phyloP scores from a whole-genome alignment of 1,140 invertebrate genomes.

The Ips typographus region DNA sequence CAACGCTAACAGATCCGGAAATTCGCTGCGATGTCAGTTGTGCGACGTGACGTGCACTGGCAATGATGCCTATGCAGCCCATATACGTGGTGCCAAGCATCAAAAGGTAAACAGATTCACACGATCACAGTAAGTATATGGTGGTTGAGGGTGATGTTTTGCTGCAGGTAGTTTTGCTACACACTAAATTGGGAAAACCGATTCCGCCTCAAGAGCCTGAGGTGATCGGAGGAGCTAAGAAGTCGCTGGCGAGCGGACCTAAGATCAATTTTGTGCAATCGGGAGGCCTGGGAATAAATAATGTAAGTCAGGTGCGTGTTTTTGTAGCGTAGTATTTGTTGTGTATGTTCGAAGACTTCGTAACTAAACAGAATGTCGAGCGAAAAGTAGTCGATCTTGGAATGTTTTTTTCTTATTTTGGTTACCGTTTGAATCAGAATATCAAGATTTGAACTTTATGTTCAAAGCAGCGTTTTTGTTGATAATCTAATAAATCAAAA shows the following conservation, averaged over 20 bases:
- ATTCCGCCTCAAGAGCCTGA: constrained; percentile 95
- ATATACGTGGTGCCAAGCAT: constrained; percentile 96
- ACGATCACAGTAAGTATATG: too few species aligned
- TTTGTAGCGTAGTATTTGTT: neutral
- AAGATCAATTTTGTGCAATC: constrained; percentile 91
- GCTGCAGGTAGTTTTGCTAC: constrained; percentile 76
- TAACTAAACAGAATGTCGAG: too few species aligned
- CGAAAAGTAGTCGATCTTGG: too few species aligned
- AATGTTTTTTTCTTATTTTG: too few species aligned
- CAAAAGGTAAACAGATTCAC: constrained; percentile 70
- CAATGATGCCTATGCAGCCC: constrained; percentile 95
- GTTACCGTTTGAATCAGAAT: too few species aligned
- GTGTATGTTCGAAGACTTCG: too few species aligned
- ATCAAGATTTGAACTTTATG: too few species aligned
- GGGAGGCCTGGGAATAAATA: constrained; percentile 64
- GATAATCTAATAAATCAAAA: too few species aligned
- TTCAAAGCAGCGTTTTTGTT: too few species aligned
- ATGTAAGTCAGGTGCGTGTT: constrained; percentile 12
- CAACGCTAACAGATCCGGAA: constrained; percentile 63
- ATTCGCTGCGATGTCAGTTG: constrained; percentile 80
- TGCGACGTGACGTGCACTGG: constrained; percentile 96
- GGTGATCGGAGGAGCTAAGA: constrained; percentile 61
- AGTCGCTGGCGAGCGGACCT: constrained; percentile 68
- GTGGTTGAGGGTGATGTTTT: neutral
- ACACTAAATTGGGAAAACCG: constrained; percentile 95